Percentiles rank a stretch among this genome's conserved stretches.
phyloP scores from a whole-genome alignment of 1,140 invertebrate species.

The Drosophila pallidifrons region DNA sequence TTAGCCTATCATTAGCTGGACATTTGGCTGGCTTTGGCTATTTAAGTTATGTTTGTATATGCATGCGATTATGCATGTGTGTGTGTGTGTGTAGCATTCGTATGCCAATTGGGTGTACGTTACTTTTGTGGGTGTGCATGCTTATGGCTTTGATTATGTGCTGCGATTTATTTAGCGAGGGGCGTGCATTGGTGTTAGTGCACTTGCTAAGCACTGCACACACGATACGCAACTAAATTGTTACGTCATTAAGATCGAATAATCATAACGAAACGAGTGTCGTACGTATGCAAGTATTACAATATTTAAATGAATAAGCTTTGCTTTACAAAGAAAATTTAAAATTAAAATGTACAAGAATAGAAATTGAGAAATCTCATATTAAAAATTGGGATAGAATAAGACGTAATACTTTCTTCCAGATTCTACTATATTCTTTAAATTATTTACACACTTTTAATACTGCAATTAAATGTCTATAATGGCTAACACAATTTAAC shows the following conservation, averaged over 20 bases:
- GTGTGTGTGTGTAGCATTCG: conserved; percentile 10
- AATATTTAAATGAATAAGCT: no score
- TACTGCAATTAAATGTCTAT: no score
- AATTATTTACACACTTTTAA: no score
- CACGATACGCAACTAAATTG: conserved; percentile 51
- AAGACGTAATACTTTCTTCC: no score
- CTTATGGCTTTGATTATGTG: conserved; percentile 49
- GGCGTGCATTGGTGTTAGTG: conserved; percentile 4
- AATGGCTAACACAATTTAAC: no score
- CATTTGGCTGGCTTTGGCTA: conserved; percentile 54
- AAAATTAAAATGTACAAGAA: no score
- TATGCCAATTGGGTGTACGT: conserved; percentile 31
- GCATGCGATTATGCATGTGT: neutral
- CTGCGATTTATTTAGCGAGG: conserved; percentile 30
- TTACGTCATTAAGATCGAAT: conserved; percentile 4
- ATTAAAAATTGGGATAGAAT: no score
- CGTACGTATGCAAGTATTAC: no score
- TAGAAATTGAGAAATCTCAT: no score
- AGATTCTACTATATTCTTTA: no score
- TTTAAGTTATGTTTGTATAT: conserved; percentile 18
- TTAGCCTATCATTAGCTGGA: conserved; percentile 81
- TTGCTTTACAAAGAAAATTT: no score
- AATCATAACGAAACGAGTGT: neutral
- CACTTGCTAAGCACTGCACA: conserved; percentile 16
- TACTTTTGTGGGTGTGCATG: conserved; percentile 43